Base-by-base conservation (phyloP, 2,797 vertebrate species). In the Gallinago solitaria region DNA sequence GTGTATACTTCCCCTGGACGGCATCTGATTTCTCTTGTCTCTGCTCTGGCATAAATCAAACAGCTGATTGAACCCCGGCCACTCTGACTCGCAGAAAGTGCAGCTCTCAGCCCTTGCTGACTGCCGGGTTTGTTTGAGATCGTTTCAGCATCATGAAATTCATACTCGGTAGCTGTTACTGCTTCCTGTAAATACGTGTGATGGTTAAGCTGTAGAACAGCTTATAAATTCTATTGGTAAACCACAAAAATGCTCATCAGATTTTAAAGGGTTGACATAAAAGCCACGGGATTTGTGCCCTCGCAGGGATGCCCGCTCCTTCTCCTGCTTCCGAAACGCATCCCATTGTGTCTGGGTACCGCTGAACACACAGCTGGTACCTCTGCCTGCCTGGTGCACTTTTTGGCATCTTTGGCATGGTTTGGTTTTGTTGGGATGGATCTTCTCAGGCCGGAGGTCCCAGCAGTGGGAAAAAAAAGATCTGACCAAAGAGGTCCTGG, bases 241-340 rank as follows among this genome's bases (percentile, higher is more conserved):
- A 65, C 71, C 89, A 84, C 77, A 78, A 19, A 95, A 95, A 90
- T n/a, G 69, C 79, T 64, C 91, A 18, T 69, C 69, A 13, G 51
- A 10, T 92, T 88, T 87, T 77, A 79, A 77, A 87, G 67, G 64
- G 28, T 71, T 85, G 93, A 69, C 74, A 18, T 50, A 69, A 63
- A 60, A 43, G 53, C 47, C 0, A 0, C 0, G 1, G n/a, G 60
- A 28, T 74, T 51, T 56, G 69, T 86, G 73, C 18, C n/a, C 77
- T 87, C 2, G 0, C 3, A 1, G 73, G 28, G 53, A 61, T n/a
- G 60, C 54, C 5, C 1, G 0, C 23, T 47, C 56, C 32, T 57
- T 5, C 51, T 61, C 50, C 37, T 16, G 59, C 51, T 54, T 16
- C 89, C 30, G 0, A 51, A 41, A 33, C 0, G 0, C 5, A 1